Conservation (phyloP, 2,113 vertebrate species). For the Hyla sarda region DNA sequence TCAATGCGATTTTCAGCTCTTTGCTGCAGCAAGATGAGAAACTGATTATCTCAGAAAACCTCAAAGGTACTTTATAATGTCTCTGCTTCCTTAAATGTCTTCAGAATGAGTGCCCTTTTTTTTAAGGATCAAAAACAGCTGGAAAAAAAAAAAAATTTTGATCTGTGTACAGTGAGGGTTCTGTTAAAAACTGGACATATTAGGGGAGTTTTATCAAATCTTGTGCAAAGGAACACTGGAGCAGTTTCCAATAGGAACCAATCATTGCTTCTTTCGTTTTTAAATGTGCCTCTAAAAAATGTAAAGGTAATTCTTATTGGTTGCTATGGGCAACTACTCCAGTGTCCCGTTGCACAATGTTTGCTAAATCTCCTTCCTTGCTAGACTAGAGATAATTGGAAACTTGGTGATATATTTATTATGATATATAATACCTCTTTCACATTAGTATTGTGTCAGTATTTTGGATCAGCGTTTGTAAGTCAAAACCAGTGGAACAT, state of each 20-base stretch:
- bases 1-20: slow-evolving; percentile 50
- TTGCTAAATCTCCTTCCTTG: too few relatives aligned
- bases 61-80: slow-evolving; percentile 46
- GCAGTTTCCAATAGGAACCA: too few relatives aligned
- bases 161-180: not conserved
- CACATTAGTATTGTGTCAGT: too few relatives aligned
- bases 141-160: not conserved
- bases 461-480: too few relatives aligned
- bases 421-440: not conserved
- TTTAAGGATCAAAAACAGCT: not conserved
- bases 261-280: too few relatives aligned
- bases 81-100: slow-evolving; percentile 14
- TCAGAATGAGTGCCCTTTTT: not conserved
- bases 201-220: too few relatives aligned
- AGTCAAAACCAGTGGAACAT: too few relatives aligned
- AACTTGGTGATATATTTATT: not conserved
- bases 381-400: not conserved
- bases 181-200: not conserved
- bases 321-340: too few relatives aligned
- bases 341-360: too few relatives aligned
- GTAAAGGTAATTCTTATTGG: too few relatives aligned
- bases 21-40: slow-evolving; percentile 51
- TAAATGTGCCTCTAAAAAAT: too few relatives aligned
- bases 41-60: slow-evolving; percentile 41
- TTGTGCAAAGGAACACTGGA: too few relatives aligned